These are phyloP conservation scores for Oscheius onirici DNA, from an alignment of 2,888 invertebrate genomes.

Conservation along the genomic window DNA sequence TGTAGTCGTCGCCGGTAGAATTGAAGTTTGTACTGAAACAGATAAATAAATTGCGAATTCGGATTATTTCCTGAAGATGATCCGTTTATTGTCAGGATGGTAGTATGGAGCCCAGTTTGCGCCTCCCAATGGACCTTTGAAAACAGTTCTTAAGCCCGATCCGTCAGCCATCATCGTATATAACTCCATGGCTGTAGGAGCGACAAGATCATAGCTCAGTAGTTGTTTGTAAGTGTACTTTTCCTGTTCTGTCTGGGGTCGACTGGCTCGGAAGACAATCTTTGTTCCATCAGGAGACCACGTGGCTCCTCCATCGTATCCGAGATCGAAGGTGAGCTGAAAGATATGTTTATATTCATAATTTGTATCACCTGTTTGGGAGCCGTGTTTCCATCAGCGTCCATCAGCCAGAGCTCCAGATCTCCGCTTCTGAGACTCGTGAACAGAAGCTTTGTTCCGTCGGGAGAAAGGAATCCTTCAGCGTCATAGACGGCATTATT, in stretches of 20 bases:
- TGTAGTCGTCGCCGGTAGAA: constrained; percentile 37
- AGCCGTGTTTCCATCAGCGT: constrained; percentile 46
- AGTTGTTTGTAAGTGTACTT: constrained; percentile 46
- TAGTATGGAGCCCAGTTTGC: constrained; percentile 65
- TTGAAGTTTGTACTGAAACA: constrained; percentile 25
- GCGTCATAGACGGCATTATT: constrained; percentile 61
- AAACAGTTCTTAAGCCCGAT: constrained; percentile 47
- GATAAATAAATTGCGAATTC: neutral
- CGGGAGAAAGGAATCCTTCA: constrained; percentile 52
- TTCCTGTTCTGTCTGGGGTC: constrained; percentile 51
- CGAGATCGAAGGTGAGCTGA: constrained; percentile 51
- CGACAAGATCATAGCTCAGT: constrained; percentile 45
- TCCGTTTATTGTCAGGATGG: constrained; percentile 42
- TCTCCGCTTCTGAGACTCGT: constrained; percentile 56
- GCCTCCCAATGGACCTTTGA: constrained; percentile 48
- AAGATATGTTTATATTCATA: constrained; percentile 1
- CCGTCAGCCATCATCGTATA: constrained; percentile 64
- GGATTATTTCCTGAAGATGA: constrained; percentile 22
- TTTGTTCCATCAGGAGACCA: constrained; percentile 56
- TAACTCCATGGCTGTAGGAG: constrained; percentile 59
- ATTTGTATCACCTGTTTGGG: constrained; percentile 38
- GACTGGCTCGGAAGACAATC: constrained; percentile 61
- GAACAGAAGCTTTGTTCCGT: constrained; percentile 40
- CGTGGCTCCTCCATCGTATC: constrained; percentile 61
- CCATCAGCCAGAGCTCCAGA: constrained; percentile 58